Evolutionary conservation across 1,140 invertebrate species (phyloP).

Genomic region (Harlomillsia oculata): DNA sequence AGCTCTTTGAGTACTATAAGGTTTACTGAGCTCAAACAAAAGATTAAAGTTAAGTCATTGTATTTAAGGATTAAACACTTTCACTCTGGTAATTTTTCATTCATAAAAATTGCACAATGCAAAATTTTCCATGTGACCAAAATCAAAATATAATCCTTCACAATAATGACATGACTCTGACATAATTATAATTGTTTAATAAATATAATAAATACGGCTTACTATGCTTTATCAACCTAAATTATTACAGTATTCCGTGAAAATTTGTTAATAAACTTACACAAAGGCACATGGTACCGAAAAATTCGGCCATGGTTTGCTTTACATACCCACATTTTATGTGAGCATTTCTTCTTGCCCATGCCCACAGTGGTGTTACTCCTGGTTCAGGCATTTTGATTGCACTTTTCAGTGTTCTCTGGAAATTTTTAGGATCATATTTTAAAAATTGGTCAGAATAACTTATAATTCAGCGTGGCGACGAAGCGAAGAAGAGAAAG

Average conservation of each 20-base stretch:
- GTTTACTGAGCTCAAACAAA: no score
- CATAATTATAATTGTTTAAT: neutral
- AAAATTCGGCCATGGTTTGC: conserved; percentile 17
- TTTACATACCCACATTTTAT: conserved; percentile 8
- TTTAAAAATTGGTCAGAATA: no score
- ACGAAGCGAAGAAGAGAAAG: no score
- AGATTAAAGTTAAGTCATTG: no score
- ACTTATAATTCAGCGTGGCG: no score
- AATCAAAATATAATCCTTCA: neutral
- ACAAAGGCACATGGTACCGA: conserved; percentile 16
- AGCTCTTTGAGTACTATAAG: no score
- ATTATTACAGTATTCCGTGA: no score
- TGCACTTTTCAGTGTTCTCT: no score
- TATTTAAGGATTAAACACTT: no score
- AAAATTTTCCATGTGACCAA: neutral
- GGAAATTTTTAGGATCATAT: no score
- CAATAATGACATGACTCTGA: neutral
- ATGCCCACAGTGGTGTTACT: conserved; percentile 16
- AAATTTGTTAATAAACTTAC: conserved; percentile 15
- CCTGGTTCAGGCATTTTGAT: conserved; percentile 2
- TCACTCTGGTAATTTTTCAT: no score
- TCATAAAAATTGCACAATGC: neutral
- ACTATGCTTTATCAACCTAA: no score
- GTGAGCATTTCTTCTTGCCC: conserved; percentile 5
- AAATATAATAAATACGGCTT: neutral